phyloP scores from a whole-genome alignment of 2,797 vertebrate species.

The Myotis myotis region DNA sequence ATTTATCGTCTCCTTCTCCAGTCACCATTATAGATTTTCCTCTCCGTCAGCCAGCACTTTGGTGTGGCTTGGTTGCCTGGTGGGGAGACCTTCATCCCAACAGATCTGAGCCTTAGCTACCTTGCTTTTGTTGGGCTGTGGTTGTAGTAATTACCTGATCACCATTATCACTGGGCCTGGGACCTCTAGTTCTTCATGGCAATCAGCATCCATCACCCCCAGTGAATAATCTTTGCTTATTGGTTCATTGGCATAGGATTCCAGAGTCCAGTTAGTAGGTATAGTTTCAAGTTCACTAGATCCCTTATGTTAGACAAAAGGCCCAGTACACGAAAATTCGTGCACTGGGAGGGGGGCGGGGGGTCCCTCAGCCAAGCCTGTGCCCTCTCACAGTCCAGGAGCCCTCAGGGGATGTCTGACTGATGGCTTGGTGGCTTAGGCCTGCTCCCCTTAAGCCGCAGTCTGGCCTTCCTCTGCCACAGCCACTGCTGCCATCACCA shows the following conservation, averaged over 20 bases:
- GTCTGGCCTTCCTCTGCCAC: too few relatives aligned
- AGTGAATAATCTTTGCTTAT: neutral
- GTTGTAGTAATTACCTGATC: neutral
- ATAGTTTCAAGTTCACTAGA: neutral
- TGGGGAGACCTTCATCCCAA: neutral
- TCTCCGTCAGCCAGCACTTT: neutral
- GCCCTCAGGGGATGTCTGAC: too few relatives aligned
- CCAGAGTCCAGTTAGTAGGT: neutral
- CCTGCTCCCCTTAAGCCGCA: too few relatives aligned
- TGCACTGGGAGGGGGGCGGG: too few relatives aligned
- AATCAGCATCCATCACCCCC: neutral
- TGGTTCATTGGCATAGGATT: neutral
- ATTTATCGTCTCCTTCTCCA: neutral
- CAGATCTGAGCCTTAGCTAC: neutral
- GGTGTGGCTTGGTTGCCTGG: neutral
- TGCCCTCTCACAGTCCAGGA: too few relatives aligned
- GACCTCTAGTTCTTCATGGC: neutral
- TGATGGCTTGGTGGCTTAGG: too few relatives aligned
- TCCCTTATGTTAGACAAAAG: neutral
- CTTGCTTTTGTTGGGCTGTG: neutral
- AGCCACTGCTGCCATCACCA: too few relatives aligned
- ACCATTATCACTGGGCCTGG: neutral
- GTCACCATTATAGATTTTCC: neutral
- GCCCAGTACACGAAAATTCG: too few relatives aligned
- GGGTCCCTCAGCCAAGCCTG: too few relatives aligned